These are phyloP conservation scores for Uloborus plumipes DNA, from an alignment of 2,888 invertebrate genomes.

Conservation along the genomic window DNA sequence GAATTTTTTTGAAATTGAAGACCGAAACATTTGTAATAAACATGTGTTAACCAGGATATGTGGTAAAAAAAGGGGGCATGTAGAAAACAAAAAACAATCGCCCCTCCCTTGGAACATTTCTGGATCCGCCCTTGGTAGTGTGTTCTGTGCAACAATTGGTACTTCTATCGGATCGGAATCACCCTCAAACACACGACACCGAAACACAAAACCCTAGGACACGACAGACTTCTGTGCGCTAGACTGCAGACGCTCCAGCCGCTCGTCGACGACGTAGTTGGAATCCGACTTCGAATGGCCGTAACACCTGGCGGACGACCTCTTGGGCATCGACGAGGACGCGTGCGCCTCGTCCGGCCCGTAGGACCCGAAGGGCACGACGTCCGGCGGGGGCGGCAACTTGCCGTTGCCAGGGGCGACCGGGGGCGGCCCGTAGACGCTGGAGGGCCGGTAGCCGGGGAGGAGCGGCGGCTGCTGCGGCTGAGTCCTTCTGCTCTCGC, in stretches of 20 bases:
- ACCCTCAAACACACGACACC: no score
- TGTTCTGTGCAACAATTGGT: no score
- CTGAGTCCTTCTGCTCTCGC: constrained; percentile 15
- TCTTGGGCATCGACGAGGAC: constrained; percentile 48
- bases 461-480: constrained; percentile 39
- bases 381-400: constrained; percentile 34
- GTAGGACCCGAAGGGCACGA: constrained; percentile 38
- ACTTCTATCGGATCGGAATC: no score
- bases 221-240: constrained; percentile 43
- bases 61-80: no score
- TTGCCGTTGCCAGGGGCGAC: constrained; percentile 23
- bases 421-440: constrained; percentile 61
- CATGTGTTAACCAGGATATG: no score
- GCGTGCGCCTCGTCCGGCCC: constrained; percentile 40
- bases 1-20: no score
- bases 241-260: constrained; percentile 31
- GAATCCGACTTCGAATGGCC: constrained; percentile 64
- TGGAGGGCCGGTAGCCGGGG: constrained; percentile 57
- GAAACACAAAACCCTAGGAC: constrained; percentile 16
- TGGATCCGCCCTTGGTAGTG: no score
- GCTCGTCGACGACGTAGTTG: constrained; percentile 36
- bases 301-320: constrained; percentile 50
- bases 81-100: no score
- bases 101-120: no score
- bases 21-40: no score